These are phyloP conservation scores for Drosophila antonietae DNA, from an alignment of 2,888 invertebrate species.

Conservation along the genomic window DNA sequence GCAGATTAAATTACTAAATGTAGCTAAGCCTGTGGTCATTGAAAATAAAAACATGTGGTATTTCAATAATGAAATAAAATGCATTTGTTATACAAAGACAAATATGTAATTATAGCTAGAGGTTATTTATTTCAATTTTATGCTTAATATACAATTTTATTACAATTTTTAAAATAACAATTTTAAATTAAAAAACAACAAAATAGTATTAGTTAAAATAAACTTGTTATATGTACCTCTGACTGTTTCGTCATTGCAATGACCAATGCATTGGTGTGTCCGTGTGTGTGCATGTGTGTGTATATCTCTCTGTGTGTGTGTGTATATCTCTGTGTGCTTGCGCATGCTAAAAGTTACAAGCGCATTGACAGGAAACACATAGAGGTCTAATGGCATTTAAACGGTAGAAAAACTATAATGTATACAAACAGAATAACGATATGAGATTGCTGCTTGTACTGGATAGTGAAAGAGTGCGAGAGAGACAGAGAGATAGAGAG, in stretches of 20 bases:
- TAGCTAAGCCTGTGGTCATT: neutral
- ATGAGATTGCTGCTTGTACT: neutral
- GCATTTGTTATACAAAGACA: too few relatives aligned
- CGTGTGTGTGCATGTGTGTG: neutral
- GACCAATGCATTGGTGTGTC: neutral
- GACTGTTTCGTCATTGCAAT: neutral
- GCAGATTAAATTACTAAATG: neutral
- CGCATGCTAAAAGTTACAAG: constrained; percentile 25
- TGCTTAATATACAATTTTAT: neutral
- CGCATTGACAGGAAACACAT: constrained; percentile 60
- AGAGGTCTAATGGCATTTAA: constrained; percentile 35
- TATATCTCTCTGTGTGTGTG: constrained; percentile 5
- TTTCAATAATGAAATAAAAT: neutral
- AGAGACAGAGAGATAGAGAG: neutral
- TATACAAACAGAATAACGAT: constrained; percentile 15
- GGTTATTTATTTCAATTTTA: neutral
- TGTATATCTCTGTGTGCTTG: neutral
- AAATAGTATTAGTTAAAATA: neutral
- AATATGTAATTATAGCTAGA: neutral
- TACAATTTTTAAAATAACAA: neutral
- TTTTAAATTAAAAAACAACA: neutral
- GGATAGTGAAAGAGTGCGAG: neutral
- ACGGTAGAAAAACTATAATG: constrained; percentile 39
- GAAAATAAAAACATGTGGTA: neutral
- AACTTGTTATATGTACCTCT: neutral